A percentile compares a stretch with the other conserved stretches of the same genome.
Conservation (phyloP, 1,140 invertebrate genomes). For the Sitophilus oryzae region DNA sequence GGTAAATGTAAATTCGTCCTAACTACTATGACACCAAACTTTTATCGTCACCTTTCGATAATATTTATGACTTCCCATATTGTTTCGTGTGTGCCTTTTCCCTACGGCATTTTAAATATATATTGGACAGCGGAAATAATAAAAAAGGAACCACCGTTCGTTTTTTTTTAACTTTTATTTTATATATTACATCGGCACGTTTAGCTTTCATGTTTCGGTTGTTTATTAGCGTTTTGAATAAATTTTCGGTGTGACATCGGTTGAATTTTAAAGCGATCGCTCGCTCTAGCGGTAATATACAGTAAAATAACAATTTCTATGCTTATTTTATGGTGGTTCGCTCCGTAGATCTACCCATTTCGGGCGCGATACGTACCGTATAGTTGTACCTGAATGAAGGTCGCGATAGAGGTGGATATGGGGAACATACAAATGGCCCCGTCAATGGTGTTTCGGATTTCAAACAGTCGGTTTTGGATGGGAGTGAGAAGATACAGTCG, state of each 20-base stretch:
- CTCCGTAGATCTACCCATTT: background rate
- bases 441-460: too few relatives aligned
- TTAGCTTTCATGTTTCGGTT: conserved; percentile 12
- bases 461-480: too few relatives aligned
- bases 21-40: conserved; percentile 12
- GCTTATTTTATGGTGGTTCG: conserved; percentile 6
- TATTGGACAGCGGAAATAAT: conserved; percentile 20
- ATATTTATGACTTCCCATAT: conserved; percentile 21
- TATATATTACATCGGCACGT: background rate
- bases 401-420: too few relatives aligned
- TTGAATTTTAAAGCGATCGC: conserved; percentile 11
- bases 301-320: conserved; percentile 12
- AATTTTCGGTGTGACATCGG: conserved; percentile 6
- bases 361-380: too few relatives aligned
- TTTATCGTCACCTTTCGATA: conserved; percentile 6
- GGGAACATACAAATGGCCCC: too few relatives aligned
- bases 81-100: conserved; percentile 14
- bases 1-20: conserved; percentile 18
- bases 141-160: conserved; percentile 6
- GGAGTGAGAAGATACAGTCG: too few relatives aligned
- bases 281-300: conserved; percentile 6
- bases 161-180: conserved; percentile 8
- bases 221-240: conserved; percentile 12
- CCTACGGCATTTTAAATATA: conserved; percentile 17
- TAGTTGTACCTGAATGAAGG: too few relatives aligned